phyloP scores from a whole-genome alignment of 2,797 vertebrate genomes.

The Otus scops region DNA sequence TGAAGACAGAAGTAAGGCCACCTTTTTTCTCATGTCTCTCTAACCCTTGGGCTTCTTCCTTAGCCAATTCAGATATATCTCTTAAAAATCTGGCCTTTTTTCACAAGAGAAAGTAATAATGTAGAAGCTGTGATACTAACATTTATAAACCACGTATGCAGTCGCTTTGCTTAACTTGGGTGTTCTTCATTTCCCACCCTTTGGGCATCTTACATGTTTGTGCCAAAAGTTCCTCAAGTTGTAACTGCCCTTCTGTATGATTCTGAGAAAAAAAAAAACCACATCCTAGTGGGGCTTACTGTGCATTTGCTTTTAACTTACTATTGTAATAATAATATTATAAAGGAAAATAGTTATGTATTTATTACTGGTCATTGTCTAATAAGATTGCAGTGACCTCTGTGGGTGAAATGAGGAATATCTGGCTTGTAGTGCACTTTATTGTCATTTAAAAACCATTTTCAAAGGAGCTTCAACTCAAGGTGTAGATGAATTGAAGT shows the following conservation, averaged over 20 bases:
- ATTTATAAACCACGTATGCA: fast-evolving
- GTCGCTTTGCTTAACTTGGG: neutral
- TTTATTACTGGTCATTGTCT: neutral
- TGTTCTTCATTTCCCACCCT: neutral
- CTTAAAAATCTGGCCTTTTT: neutral
- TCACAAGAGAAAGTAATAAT: neutral
- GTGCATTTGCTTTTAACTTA: neutral
- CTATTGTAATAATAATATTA: neutral
- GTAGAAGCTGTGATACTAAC: neutral
- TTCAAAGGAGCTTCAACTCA: neutral
- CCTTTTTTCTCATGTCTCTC: neutral
- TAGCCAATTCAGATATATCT: neutral
- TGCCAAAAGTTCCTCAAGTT: neutral
- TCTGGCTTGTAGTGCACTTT: neutral
- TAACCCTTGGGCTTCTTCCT: neutral
- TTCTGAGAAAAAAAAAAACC: neutral
- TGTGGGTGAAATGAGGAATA: slow-evolving; percentile 29
- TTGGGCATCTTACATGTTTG: neutral
- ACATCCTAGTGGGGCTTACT: neutral
- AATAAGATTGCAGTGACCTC: slow-evolving; percentile 18
- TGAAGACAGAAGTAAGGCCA: neutral
- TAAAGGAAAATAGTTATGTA: neutral
- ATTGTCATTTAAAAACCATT: neutral
- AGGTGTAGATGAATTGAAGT: neutral
- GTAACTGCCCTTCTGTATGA: neutral